Percentiles rank a stretch among this genome's conserved stretches.
phyloP scores from a whole-genome alignment of 2,113 vertebrate species.

The Grus americana region DNA sequence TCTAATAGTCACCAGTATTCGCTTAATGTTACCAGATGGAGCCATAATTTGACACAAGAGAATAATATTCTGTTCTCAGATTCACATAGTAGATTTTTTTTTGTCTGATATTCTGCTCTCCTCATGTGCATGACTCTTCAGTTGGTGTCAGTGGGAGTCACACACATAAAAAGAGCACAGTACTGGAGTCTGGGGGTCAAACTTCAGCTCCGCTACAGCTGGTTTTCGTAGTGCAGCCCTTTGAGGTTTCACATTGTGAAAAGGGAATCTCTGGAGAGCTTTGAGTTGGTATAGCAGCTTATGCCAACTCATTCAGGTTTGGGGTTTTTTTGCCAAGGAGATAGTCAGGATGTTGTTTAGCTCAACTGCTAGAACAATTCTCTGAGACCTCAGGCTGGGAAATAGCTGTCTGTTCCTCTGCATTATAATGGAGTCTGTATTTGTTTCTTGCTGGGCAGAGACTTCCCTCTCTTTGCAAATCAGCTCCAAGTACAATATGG shows the following conservation, averaged over 20 bases:
- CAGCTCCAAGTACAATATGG: conserved; percentile 30
- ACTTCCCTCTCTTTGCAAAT: not conserved
- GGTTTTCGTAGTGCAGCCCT: conserved; percentile 24
- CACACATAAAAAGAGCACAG: conserved; percentile 25
- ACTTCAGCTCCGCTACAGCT: conserved; percentile 44
- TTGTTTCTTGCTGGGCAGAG: conserved; percentile 18
- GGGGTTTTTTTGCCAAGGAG: conserved; percentile 10
- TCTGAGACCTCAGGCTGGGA: conserved; percentile 21
- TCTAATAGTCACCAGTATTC: conserved; percentile 39
- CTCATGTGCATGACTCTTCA: conserved; percentile 41
- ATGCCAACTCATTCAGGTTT: conserved; percentile 11
- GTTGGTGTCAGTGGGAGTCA: conserved; percentile 57
- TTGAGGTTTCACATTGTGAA: conserved; percentile 43
- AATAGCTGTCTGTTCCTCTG: conserved; percentile 29
- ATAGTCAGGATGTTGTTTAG: conserved; percentile 45
- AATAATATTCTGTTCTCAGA: conserved; percentile 25
- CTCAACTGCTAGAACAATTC: conserved; percentile 38
- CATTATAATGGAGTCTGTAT: not conserved
- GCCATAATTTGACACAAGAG: conserved; percentile 38
- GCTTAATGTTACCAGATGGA: conserved; percentile 48
- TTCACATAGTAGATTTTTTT: conserved; percentile 24
- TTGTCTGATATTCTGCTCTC: conserved; percentile 42
- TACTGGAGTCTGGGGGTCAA: conserved; percentile 39
- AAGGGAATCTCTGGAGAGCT: conserved; percentile 22
- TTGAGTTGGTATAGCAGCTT: conserved; percentile 26